A percentile compares a stretch with the other conserved stretches of the same genome.
phyloP scores from a whole-genome alignment of 2,888 invertebrate species.

The Watsonalla cultraria region DNA sequence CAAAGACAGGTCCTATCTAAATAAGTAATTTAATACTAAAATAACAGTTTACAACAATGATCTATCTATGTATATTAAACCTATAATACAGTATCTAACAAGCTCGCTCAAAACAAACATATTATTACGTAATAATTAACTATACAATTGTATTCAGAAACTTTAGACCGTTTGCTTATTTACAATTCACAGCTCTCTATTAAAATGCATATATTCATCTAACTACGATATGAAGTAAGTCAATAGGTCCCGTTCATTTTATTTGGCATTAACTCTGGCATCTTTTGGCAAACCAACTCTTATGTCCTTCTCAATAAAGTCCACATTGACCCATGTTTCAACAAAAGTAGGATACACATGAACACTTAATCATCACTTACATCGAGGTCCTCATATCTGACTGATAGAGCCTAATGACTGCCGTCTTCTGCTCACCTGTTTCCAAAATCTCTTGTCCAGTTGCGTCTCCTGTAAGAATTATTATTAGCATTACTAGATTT shows the following conservation, averaged over 20 bases:
- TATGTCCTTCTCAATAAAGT: not conserved
- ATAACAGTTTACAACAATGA: too few species aligned
- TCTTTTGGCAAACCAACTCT: conserved; percentile 45
- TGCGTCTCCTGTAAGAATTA: conserved; percentile 83
- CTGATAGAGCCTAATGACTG: conserved; percentile 76
- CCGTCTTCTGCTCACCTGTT: conserved; percentile 85
- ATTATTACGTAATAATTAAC: conserved; percentile 18
- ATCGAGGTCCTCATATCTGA: conserved; percentile 50
- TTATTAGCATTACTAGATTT: conserved; percentile 20
- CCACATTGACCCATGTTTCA: conserved; percentile 15
- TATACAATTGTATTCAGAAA: conserved; percentile 54
- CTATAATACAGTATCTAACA: conserved; percentile 27
- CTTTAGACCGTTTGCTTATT: conserved; percentile 43
- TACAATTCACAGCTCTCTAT: conserved; percentile 28
- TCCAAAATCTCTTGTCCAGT: conserved; percentile 88
- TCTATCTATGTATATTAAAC: not conserved
- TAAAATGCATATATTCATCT: conserved; percentile 25
- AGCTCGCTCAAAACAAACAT: conserved; percentile 40
- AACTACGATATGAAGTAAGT: conserved; percentile 71
- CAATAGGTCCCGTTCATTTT: conserved; percentile 64
- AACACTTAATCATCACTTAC: conserved; percentile 37
- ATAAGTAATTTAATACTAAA: too few species aligned
- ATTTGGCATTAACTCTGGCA: conserved; percentile 60
- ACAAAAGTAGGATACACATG: conserved; percentile 23
- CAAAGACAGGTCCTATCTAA: too few species aligned